Conservation (phyloP, 2,113 vertebrate species). For the Peromyscus polionotus region DNA sequence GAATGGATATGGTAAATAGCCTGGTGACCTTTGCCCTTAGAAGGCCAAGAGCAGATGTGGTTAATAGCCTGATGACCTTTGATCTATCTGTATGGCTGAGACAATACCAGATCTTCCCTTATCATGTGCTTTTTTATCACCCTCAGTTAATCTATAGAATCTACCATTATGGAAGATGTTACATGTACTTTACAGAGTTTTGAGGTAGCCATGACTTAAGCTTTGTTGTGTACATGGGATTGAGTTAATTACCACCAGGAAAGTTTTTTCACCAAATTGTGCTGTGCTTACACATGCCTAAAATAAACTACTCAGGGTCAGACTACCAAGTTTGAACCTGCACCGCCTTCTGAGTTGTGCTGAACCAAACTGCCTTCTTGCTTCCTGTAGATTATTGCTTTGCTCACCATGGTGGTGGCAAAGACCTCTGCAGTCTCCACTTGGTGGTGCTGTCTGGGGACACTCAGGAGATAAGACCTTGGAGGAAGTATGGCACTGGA, state of each 20-base stretch:
- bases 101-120: neutral
- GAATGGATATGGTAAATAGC: no score
- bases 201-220: neutral
- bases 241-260: neutral
- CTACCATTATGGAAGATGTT: neutral
- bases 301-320: neutral
- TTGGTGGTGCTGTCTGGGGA: neutral
- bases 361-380: neutral
- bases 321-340: neutral
- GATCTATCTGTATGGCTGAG: neutral
- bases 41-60: neutral
- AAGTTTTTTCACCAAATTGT: neutral
- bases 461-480: neutral
- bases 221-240: neutral
- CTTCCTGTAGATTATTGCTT: neutral
- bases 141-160: neutral
- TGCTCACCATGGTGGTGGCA: neutral
- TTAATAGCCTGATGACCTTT: neutral
- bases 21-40: no score
- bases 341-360: neutral
- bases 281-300: neutral
- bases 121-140: accelerated
- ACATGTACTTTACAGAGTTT: neutral
- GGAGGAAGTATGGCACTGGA: neutral
- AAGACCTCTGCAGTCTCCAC: neutral